Conservation (phyloP, 1,140 invertebrate species). For the Acyrthosiphon pisum region DNA sequence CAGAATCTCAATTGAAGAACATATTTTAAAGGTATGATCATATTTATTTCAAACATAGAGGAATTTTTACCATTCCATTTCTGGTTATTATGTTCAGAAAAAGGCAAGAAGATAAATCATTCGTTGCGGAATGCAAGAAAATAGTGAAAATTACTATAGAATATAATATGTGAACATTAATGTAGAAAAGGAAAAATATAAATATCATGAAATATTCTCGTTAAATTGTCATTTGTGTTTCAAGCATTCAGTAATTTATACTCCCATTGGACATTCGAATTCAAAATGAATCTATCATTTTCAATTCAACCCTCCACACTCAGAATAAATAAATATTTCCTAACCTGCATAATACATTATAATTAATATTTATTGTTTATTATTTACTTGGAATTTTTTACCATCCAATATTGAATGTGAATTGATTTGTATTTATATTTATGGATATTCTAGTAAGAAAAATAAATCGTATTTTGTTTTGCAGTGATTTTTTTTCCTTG, state of each 20-base stretch:
- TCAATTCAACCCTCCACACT: not conserved
- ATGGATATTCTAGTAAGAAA: not conserved
- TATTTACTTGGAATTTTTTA: not conserved
- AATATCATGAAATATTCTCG: conserved; percentile 29
- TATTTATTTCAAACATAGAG: conserved; percentile 24
- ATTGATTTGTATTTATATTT: conserved; percentile 7
- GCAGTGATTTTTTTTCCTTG: not conserved
- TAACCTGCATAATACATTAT: not conserved
- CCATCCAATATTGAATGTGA: not conserved
- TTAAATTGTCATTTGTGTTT: conserved; percentile 33
- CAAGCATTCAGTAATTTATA: conserved; percentile 23
- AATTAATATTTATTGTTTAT: conserved; percentile 25
- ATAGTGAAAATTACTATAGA: not conserved
- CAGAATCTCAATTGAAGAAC: not conserved
- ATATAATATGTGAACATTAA: too few relatives aligned
- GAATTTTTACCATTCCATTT: conserved; percentile 21
- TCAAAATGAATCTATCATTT: not conserved
- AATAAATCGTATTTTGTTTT: not conserved
- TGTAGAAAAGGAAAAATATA: not conserved
- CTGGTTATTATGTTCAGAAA: not conserved
- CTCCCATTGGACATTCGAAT: conserved; percentile 26
- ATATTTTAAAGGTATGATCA: conserved; percentile 15
- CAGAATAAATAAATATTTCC: conserved; percentile 13
- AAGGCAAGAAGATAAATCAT: conserved; percentile 14
- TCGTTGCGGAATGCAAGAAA: conserved; percentile 22